A percentile compares a stretch with the other conserved stretches of the same genome.
Conservation (phyloP, 2,888 invertebrate species). For the Andrena minutula region DNA sequence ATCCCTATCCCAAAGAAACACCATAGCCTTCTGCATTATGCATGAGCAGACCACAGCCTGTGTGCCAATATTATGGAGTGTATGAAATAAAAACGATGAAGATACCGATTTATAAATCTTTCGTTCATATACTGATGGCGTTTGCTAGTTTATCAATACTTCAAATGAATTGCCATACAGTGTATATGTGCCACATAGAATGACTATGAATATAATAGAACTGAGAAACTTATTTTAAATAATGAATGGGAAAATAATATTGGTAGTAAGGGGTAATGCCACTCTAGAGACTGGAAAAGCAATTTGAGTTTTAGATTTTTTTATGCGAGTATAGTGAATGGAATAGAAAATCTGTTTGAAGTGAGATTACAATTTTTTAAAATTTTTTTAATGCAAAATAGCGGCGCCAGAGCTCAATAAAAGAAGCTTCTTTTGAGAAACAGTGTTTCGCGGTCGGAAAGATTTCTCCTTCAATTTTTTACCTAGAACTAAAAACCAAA, state of each 20-base stretch:
- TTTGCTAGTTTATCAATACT: background rate
- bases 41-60: conserved; percentile 92
- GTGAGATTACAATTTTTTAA: too few relatives aligned
- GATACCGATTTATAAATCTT: conserved; percentile 28
- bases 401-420: too few relatives aligned
- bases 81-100: conserved; percentile 39
- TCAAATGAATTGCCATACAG: conserved; percentile 2
- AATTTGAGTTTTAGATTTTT: too few relatives aligned
- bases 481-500: too few relatives aligned
- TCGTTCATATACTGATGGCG: conserved; percentile 12
- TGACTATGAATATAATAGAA: conserved; percentile 43
- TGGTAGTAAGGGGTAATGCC: background rate
- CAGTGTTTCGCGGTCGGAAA: too few relatives aligned
- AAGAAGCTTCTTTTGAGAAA: too few relatives aligned
- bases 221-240: conserved; percentile 18
- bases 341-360: too few relatives aligned
- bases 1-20: conserved; percentile 94
- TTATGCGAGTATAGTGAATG: too few relatives aligned
- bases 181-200: conserved; percentile 35
- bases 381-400: too few relatives aligned
- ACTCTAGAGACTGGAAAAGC: too few relatives aligned
- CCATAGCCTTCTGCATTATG: conserved; percentile 90
- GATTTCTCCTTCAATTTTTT: too few relatives aligned
- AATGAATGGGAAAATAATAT: conserved; percentile 10
- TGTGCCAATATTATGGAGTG: conserved; percentile 66